Conservation (phyloP, 2,113 vertebrate species). For the Equus quagga region DNA sequence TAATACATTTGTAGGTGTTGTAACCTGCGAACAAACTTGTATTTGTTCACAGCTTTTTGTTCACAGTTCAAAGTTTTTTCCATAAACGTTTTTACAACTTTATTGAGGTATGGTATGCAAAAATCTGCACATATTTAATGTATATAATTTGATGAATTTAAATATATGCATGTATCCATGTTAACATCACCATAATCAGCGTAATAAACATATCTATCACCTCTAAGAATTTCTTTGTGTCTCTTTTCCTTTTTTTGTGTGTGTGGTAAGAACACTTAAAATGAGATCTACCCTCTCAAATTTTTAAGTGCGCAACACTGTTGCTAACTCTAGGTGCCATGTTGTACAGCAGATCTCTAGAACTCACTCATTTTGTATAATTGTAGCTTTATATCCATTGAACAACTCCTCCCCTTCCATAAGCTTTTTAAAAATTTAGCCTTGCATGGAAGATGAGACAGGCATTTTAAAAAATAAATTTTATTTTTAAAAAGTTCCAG, state of each 20-base stretch:
- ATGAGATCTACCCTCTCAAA: neutral
- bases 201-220: neutral
- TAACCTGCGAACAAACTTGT: neutral
- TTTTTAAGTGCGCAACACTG: neutral
- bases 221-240: neutral
- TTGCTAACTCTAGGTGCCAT: neutral
- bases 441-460: neutral
- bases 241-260: neutral
- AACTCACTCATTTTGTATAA: neutral
- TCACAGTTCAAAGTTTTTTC: neutral
- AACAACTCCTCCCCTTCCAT: neutral
- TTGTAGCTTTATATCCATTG: neutral
- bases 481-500: neutral
- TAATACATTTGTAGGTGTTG: neutral
- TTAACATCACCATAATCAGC: neutral
- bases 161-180: neutral
- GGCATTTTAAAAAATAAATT: neutral
- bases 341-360: neutral
- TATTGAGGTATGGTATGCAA: neutral
- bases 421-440: constrained; percentile 11
- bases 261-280: neutral
- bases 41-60: too few relatives aligned
- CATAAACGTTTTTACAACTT: neutral
- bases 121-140: neutral
- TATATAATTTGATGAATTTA: neutral